Percentiles rank a stretch among this genome's conserved stretches.
phyloP scores from a whole-genome alignment of 2,797 vertebrate species.

The Pseudotriccus pelzelni region DNA sequence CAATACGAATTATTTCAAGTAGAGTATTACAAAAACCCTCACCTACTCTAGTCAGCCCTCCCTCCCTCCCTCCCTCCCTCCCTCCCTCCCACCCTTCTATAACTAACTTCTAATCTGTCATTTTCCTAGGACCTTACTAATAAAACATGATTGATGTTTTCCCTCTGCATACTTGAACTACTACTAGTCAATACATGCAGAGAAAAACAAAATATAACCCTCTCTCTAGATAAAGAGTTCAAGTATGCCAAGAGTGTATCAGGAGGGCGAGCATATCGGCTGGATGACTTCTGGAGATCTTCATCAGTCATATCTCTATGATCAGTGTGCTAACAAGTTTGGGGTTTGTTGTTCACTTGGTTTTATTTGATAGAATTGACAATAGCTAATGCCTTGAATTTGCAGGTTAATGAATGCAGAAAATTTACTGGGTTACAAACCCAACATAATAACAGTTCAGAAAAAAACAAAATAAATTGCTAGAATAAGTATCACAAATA shows the following conservation, averaged over 20 bases:
- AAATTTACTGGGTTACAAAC: background rate
- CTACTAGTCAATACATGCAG: conserved; percentile 40
- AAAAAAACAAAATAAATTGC: background rate
- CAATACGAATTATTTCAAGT: conserved; percentile 28
- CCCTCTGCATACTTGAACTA: conserved; percentile 51
- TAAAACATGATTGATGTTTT: conserved; percentile 37
- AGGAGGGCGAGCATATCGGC: background rate
- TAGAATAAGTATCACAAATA: background rate
- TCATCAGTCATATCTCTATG: background rate
- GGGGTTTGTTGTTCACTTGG: background rate
- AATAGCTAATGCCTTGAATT: conserved; percentile 4
- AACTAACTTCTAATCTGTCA: conserved; percentile 59
- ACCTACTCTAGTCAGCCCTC: conserved; percentile 26
- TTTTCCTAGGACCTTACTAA: conserved; percentile 54
- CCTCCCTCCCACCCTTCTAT: conserved; percentile 32
- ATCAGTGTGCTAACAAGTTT: background rate
- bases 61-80: conserved; percentile 28
- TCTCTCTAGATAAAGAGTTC: background rate
- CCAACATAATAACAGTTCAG: background rate
- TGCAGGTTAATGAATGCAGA: conserved; percentile 17
- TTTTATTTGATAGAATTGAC: conserved; percentile 15
- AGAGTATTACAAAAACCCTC: background rate
- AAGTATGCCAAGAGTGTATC: background rate
- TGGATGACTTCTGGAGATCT: background rate
- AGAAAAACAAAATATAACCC: conserved; percentile 28